phyloP scores from a whole-genome alignment of 2,888 invertebrate species.

The Notodromas monacha region DNA sequence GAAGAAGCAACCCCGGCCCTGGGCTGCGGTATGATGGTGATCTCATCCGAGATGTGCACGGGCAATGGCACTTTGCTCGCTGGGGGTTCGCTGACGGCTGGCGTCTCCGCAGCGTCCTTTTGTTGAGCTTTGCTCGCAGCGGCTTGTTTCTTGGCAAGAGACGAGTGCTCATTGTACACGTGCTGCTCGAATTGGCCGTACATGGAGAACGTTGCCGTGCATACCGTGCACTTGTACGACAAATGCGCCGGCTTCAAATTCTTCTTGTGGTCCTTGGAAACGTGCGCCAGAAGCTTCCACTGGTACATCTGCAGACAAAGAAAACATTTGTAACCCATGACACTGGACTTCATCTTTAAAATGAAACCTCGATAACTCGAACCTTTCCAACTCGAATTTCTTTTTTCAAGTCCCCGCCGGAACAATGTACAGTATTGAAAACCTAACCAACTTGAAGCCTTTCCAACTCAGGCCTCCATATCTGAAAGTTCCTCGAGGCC shows the following conservation, averaged over 20 bases:
- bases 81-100: background rate
- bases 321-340: conserved; percentile 2
- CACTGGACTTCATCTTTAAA: conserved; percentile 1
- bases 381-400: no score
- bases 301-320: conserved; percentile 38
- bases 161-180: conserved; percentile 68
- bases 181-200: conserved; percentile 80
- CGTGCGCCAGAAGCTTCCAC: conserved; percentile 68
- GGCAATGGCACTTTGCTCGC: conserved; percentile 17
- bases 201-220: conserved; percentile 75
- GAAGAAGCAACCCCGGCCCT: background rate
- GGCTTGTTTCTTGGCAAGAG: conserved; percentile 32
- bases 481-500: no score
- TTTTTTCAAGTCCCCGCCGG: no score
- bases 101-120: background rate
- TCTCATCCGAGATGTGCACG: conserved; percentile 55
- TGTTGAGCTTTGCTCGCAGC: conserved; percentile 6
- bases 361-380: conserved; percentile 5
- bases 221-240: conserved; percentile 77
- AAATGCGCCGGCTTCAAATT: conserved; percentile 66
- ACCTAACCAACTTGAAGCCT: no score
- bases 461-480: no score
- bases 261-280: conserved; percentile 63
- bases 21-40: conserved; percentile 57
- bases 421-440: no score